Conservation (phyloP, 2,113 vertebrate genomes). For the Ciconia maguari region DNA sequence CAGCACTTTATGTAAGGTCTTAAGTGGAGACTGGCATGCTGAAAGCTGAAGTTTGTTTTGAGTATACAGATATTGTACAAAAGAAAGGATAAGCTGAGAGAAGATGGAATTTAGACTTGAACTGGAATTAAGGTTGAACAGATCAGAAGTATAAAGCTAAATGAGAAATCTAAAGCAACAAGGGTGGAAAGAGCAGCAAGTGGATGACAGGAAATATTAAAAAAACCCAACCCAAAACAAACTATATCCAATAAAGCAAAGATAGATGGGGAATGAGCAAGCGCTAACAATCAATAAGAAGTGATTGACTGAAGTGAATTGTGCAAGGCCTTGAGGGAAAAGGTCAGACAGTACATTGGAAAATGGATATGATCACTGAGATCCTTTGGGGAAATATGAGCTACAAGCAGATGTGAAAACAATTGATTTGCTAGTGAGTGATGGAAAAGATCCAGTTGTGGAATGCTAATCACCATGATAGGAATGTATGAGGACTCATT, state of each 20-base stretch:
- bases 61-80: not conserved
- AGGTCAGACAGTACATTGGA: not conserved
- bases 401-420: conserved; percentile 23
- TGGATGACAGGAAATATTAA: not conserved
- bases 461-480: not conserved
- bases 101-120: not conserved
- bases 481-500: not conserved
- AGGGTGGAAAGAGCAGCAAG: not conserved
- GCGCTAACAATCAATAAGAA: not conserved
- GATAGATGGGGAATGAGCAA: not conserved
- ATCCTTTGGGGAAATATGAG: conserved; percentile 24
- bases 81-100: not conserved
- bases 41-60: not conserved
- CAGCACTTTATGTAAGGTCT: not conserved
- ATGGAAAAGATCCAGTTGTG: conserved; percentile 4
- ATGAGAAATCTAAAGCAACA: not conserved
- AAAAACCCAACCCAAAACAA: not conserved
- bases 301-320: conserved; percentile 42
- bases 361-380: conserved; percentile 28
- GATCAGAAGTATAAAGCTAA: not conserved
- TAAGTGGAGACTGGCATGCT: not conserved
- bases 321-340: not conserved
- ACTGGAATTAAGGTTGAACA: not conserved
- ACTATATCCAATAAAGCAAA: not conserved
- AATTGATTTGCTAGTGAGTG: conserved; percentile 40